Conservation (phyloP, 1,140 invertebrate species). For the Rhagoletis pomonella region DNA sequence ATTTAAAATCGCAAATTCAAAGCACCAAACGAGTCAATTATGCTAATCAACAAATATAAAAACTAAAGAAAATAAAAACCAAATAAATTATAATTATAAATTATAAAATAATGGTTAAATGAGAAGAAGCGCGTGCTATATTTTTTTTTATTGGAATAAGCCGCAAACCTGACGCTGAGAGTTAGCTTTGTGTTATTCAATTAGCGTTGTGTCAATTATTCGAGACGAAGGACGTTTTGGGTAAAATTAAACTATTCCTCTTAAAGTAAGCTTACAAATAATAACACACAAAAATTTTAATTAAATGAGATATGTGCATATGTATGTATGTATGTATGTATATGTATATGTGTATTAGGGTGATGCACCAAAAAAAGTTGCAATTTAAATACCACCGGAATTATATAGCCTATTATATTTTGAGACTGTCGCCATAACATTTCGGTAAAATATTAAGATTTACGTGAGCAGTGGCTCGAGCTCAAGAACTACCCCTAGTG, state of each 20-base stretch:
- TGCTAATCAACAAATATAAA: not conserved
- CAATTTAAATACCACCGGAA: no score
- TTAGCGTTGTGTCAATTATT: not conserved
- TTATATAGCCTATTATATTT: no score
- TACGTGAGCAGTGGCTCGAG: no score
- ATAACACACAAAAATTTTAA: no score
- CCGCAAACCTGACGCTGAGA: not conserved
- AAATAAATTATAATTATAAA: not conserved
- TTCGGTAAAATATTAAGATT: no score
- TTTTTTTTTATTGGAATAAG: not conserved
- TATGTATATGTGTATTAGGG: no score
- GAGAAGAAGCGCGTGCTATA: not conserved
- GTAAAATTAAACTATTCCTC: not conserved
- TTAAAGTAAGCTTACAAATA: no score
- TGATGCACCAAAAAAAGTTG: no score
- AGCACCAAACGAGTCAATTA: conserved; percentile 10
- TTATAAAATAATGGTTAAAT: not conserved
- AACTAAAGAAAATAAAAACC: not conserved
- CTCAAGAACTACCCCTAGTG: no score
- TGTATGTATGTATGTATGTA: no score
- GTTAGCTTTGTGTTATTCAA: not conserved
- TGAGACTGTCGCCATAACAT: no score
- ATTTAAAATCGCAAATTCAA: conserved; percentile 11
- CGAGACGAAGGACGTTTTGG: not conserved
- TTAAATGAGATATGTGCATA: no score